phyloP scores from a whole-genome alignment of 1,140 invertebrate species.

The Drosophila bifasciata region DNA sequence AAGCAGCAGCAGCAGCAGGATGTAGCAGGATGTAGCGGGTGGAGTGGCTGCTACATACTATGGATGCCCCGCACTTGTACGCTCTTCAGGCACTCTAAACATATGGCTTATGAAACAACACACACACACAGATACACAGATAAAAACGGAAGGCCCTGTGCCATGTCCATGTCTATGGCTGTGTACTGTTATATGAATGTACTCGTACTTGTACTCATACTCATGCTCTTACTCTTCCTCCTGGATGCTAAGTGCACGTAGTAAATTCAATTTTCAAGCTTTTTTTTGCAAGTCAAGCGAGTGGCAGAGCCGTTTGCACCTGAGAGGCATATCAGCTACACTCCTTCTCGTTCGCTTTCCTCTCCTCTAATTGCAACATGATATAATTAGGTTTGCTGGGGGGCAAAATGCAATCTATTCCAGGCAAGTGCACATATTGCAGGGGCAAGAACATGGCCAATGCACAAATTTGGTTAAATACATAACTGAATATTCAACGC shows the following conservation, averaged over 20 bases:
- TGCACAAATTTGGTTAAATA: conserved; percentile 30
- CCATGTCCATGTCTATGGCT: neutral
- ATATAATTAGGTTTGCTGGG: conserved; percentile 66
- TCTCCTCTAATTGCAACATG: conserved; percentile 68
- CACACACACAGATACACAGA: conserved; percentile 28
- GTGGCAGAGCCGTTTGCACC: conserved; percentile 36
- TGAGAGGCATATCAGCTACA: neutral
- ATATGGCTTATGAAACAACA: conserved; percentile 33
- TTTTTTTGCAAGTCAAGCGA: conserved; percentile 33
- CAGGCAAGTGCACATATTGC: conserved; percentile 57
- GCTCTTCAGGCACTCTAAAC: conserved; percentile 25
- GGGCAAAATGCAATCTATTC: conserved; percentile 72
- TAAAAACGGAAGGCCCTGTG: conserved; percentile 8
- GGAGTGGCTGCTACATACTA: neutral
- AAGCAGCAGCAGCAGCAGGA: too few species aligned
- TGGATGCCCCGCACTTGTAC: neutral
- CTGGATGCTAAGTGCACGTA: conserved; percentile 67
- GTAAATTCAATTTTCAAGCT: conserved; percentile 67
- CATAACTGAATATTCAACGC: conserved; percentile 13
- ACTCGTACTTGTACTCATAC: too few species aligned
- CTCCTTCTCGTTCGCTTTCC: conserved; percentile 3
- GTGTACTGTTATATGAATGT: neutral
- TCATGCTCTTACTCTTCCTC: too few species aligned
- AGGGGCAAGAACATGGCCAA: neutral
- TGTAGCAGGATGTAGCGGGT: neutral